phyloP scores from a whole-genome alignment of 2,888 invertebrate species.

The Pollenia amentaria region DNA sequence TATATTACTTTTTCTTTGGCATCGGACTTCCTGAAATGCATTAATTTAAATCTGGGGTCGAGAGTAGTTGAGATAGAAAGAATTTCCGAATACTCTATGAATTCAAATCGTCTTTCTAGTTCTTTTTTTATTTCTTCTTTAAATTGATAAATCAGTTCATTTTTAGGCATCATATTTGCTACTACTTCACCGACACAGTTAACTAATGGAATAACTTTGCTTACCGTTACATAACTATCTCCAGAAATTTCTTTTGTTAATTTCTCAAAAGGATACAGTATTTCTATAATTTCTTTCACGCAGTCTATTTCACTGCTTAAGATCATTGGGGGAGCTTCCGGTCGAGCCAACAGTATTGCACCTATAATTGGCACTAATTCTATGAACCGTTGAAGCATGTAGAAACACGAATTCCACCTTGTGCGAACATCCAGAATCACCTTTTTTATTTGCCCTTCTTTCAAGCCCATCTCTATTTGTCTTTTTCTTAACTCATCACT shows the following conservation, averaged over 20 bases:
- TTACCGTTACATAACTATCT: no score
- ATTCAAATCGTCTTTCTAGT: background rate
- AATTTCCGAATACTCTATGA: conserved; percentile 15
- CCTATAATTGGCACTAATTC: conserved; percentile 13
- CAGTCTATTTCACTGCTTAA: conserved; percentile 20
- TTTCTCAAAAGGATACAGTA: no score
- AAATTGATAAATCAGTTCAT: background rate
- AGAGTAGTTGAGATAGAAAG: background rate
- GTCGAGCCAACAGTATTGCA: background rate
- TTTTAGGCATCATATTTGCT: background rate
- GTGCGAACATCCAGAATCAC: no score
- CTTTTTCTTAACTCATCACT: no score
- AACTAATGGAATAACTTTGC: no score
- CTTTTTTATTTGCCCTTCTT: no score
- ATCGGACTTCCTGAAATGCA: conserved; percentile 5
- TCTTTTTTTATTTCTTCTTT: background rate
- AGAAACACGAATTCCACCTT: conserved; percentile 8
- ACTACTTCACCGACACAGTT: background rate
- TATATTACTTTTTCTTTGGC: background rate
- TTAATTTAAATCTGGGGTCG: conserved; percentile 3
- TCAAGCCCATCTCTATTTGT: no score
- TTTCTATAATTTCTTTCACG: conserved; percentile 4
- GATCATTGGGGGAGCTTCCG: conserved; percentile 8
- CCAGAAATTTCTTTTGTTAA: background rate
- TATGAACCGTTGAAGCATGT: no score